Conservation (phyloP, 1,140 invertebrate species). For the Condylostylus longicornis region DNA sequence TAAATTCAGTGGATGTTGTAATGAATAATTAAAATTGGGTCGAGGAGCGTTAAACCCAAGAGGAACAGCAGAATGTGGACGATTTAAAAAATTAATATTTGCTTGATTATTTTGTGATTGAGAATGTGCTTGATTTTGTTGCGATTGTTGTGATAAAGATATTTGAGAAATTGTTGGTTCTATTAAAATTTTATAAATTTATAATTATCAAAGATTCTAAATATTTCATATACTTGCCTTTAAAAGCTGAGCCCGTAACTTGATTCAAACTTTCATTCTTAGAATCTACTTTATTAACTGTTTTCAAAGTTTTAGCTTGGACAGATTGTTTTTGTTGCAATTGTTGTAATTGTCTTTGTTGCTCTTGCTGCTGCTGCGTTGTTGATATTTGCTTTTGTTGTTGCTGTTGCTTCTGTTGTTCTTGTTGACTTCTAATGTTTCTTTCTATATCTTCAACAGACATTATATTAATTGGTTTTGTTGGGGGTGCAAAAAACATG, state of each 20-base stretch:
- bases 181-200: too few species aligned
- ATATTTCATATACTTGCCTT: too few species aligned
- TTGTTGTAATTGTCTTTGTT: background rate
- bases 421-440: constrained; percentile 29
- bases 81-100: constrained; percentile 1
- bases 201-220: too few species aligned
- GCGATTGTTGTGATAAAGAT: constrained; percentile 9
- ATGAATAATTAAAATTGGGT: constrained; percentile 7
- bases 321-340: background rate
- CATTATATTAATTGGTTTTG: constrained; percentile 19
- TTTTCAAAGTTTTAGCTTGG: too few species aligned
- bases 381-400: constrained; percentile 2
- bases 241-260: too few species aligned
- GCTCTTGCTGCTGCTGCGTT: constrained; percentile 13
- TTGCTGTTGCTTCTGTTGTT: constrained; percentile 1
- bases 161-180: background rate
- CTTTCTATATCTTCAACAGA: constrained; percentile 30
- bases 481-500: constrained; percentile 13
- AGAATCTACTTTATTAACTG: too few species aligned
- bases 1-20: constrained; percentile 8
- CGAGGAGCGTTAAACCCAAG: constrained; percentile 20
- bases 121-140: constrained; percentile 2
- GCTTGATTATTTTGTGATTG: constrained; percentile 8
- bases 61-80: constrained; percentile 13
- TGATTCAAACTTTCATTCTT: too few species aligned